A percentile compares a stretch with the other conserved stretches of the same genome.
phyloP scores from a whole-genome alignment of 2,797 vertebrate genomes.

The Microcaecilia unicolor region DNA sequence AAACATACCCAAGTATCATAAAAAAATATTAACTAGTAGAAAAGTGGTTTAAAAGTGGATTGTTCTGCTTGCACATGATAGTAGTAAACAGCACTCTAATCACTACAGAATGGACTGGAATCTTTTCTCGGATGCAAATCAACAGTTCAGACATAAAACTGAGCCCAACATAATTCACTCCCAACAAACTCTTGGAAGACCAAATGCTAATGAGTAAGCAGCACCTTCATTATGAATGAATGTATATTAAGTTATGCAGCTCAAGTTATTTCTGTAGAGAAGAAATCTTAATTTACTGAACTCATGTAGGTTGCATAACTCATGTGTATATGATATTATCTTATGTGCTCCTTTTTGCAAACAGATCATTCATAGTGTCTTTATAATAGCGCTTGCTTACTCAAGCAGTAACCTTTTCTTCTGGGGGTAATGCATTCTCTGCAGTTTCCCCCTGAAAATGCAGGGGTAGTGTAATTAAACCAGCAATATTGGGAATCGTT shows the following conservation, averaged over 20 bases:
- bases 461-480: no score
- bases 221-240: constrained; percentile 27
- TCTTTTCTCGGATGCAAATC: not conserved
- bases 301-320: no score
- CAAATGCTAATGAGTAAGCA: constrained; percentile 32
- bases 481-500: no score
- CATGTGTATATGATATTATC: no score
- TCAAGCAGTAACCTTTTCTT: no score
- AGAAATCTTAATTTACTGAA: no score
- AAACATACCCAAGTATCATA: constrained; percentile 32
- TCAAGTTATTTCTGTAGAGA: constrained; percentile 21
- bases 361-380: no score
- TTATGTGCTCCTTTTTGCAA: no score
- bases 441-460: no score
- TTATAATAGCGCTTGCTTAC: no score
- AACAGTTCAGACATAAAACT: constrained; percentile 15
- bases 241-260: constrained; percentile 40
- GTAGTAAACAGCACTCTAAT: constrained; percentile 17
- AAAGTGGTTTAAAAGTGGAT: constrained; percentile 23
- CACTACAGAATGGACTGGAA: constrained; percentile 11
- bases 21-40: constrained; percentile 28
- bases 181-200: constrained; percentile 13
- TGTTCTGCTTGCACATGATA: constrained; percentile 20
- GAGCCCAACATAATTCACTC: constrained; percentile 16
- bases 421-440: no score